Conservation (phyloP, 2,113 vertebrate species). For the Anoplopoma fimbria region DNA sequence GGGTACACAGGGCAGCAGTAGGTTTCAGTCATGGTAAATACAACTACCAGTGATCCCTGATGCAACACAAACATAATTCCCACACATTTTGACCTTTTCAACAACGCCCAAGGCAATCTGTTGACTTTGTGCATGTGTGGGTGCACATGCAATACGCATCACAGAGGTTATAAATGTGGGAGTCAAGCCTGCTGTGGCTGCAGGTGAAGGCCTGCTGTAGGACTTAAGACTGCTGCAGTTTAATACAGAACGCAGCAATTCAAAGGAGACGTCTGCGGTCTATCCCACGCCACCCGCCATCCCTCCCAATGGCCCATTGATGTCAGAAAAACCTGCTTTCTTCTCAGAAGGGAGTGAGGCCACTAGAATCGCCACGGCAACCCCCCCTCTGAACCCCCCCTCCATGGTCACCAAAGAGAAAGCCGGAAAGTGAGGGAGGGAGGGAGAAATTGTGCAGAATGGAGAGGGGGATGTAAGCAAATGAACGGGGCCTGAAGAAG, state of each 20-base stretch:
- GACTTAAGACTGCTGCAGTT: slow-evolving; percentile 56
- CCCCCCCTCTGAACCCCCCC: slow-evolving; percentile 31
- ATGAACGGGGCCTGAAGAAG: slow-evolving; percentile 72
- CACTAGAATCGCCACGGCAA: slow-evolving; percentile 69
- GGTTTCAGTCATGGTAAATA: slow-evolving; percentile 45
- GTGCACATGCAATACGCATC: slow-evolving; percentile 29
- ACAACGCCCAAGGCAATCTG: slow-evolving; percentile 33
- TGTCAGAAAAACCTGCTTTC: slow-evolving; percentile 85
- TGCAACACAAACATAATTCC: slow-evolving; percentile 46
- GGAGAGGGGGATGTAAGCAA: slow-evolving; percentile 62
- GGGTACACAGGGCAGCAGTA: slow-evolving; percentile 31
- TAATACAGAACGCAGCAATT: slow-evolving; percentile 42
- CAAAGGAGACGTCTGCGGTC: slow-evolving; percentile 61
- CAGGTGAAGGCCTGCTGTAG: slow-evolving; percentile 72
- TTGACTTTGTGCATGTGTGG: slow-evolving; percentile 47
- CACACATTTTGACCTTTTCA: slow-evolving; percentile 67
- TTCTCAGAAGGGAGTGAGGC: slow-evolving; percentile 81
- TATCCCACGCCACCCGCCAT: slow-evolving; percentile 51
- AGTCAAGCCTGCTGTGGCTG: slow-evolving; percentile 77
- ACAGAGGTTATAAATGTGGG: slow-evolving; percentile 73
- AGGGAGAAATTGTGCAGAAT: slow-evolving; percentile 66
- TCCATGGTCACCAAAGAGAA: slow-evolving; percentile 69
- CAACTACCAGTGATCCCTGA: slow-evolving; percentile 42
- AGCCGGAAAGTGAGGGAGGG: slow-evolving; percentile 57
- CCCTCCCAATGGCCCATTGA: slow-evolving; percentile 57